A percentile compares a stretch with the other conserved stretches of the same genome.
phyloP scores from a whole-genome alignment of 1,140 invertebrate species.

The Procambarus virginalis region DNA sequence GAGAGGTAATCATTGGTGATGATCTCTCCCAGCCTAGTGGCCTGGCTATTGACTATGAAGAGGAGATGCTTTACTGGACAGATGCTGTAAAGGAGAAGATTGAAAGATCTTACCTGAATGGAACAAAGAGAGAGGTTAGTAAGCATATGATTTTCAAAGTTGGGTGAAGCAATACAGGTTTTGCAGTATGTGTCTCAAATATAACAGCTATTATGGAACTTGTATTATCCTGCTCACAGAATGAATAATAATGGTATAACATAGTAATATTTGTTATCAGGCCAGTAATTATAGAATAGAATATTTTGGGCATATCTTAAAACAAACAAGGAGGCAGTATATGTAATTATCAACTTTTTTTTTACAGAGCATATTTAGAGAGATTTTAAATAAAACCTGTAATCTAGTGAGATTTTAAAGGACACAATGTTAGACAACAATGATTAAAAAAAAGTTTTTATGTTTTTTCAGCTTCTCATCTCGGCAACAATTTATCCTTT shows the following conservation, averaged over 20 bases:
- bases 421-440: not conserved
- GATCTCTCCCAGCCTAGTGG: slow-evolving; percentile 96
- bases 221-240: too few species aligned
- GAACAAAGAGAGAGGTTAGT: slow-evolving; percentile 80
- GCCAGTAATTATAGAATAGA: too few species aligned
- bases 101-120: slow-evolving; percentile 92
- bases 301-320: too few species aligned
- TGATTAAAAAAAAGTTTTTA: not conserved
- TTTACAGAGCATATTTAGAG: too few species aligned
- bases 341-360: too few species aligned
- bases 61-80: slow-evolving; percentile 97
- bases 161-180: too few species aligned
- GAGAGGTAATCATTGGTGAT: slow-evolving; percentile 91
- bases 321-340: too few species aligned
- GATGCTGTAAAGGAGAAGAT: slow-evolving; percentile 98
- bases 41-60: slow-evolving; percentile 96
- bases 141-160: slow-evolving; percentile 54
- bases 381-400: too few species aligned
- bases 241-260: too few species aligned
- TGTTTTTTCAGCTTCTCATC: slow-evolving; percentile 82
- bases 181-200: too few species aligned
- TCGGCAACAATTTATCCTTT: slow-evolving; percentile 96
- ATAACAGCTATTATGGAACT: too few species aligned
- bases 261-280: too few species aligned
- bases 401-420: not conserved